These are phyloP conservation scores for Apamea sordens DNA, from an alignment of 2,888 invertebrate species.

Conservation along the genomic window DNA sequence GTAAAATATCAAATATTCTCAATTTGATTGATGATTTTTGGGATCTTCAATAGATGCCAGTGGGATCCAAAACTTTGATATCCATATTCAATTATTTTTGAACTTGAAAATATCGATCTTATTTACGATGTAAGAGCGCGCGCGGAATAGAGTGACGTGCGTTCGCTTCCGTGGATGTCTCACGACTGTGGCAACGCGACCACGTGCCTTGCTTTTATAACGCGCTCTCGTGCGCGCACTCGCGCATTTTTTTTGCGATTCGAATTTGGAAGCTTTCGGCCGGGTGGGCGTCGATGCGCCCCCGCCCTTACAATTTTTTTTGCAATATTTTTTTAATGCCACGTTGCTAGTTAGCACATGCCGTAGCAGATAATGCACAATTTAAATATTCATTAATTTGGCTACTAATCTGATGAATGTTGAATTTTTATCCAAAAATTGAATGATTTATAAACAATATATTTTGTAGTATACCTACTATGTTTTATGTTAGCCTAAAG, in stretches of 20 bases:
- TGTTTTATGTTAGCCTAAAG: neutral
- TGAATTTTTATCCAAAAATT: slow-evolving; percentile 13
- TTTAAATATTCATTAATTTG: slow-evolving; percentile 41
- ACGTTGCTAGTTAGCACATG: slow-evolving; percentile 77
- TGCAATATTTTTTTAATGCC: slow-evolving; percentile 77
- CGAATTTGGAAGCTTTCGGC: slow-evolving; percentile 90
- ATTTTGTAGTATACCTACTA: neutral
- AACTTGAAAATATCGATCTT: slow-evolving; percentile 86
- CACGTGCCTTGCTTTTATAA: slow-evolving; percentile 88
- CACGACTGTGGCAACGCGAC: slow-evolving; percentile 82
- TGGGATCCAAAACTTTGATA: slow-evolving; percentile 88
- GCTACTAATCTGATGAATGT: neutral
- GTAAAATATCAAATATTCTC: slow-evolving; percentile 55
- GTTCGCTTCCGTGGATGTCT: slow-evolving; percentile 76
- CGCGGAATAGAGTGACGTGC: slow-evolving; percentile 79
- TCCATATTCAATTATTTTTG: slow-evolving; percentile 81
- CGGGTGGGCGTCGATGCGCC: slow-evolving; percentile 85
- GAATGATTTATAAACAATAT: neutral
- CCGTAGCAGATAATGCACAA: slow-evolving; percentile 62
- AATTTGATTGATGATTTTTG: slow-evolving; percentile 57
- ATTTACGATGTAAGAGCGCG: slow-evolving; percentile 84
- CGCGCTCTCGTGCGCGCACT: slow-evolving; percentile 81
- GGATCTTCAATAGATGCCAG: slow-evolving; percentile 85
- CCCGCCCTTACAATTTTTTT: slow-evolving; percentile 83
- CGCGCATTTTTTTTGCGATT: slow-evolving; percentile 89